A percentile compares a stretch with the other conserved stretches of the same genome.
Evolutionary conservation across 2,888 invertebrate genomes (phyloP).

Genomic region (Macrosoma leucophasiata): DNA sequence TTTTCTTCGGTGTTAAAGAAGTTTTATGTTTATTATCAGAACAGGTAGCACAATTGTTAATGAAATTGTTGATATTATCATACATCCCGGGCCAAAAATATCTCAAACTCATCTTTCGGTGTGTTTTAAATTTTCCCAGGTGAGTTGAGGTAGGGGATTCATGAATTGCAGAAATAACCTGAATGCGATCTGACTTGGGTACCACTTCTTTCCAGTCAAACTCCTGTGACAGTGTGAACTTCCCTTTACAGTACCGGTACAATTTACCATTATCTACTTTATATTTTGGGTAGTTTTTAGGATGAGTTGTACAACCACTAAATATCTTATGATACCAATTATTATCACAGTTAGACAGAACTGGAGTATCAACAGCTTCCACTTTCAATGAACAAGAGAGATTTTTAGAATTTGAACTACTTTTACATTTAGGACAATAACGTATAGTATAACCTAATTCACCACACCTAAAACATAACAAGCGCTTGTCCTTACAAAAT

Average conservation of each 20-base stretch:
- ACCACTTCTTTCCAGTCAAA: neutral
- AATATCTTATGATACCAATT: slow-evolving; percentile 1
- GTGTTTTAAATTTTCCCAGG: slow-evolving; percentile 5
- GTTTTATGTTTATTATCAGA: neutral
- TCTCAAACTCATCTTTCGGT: neutral
- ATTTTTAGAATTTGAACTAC: too few relatives aligned
- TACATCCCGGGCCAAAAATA: slow-evolving; percentile 3
- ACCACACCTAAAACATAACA: too few relatives aligned
- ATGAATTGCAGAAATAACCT: neutral
- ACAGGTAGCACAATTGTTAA: neutral
- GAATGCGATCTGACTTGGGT: neutral
- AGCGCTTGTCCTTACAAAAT: too few relatives aligned
- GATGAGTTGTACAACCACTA: neutral
- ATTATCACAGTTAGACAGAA: neutral
- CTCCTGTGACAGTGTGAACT: neutral
- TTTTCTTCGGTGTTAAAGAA: neutral
- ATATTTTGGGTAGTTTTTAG: neutral
- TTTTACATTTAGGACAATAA: too few relatives aligned
- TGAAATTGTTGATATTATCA: slow-evolving; percentile 6
- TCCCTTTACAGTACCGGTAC: neutral
- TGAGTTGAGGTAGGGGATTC: slow-evolving; percentile 1
- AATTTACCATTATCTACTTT: neutral
- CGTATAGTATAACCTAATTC: too few relatives aligned
- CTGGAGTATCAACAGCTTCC: neutral
- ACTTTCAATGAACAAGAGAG: slow-evolving; percentile 4